These are phyloP conservation scores for Drosophila baimaii DNA, from an alignment of 1,140 invertebrate species.

Conservation along the genomic window DNA sequence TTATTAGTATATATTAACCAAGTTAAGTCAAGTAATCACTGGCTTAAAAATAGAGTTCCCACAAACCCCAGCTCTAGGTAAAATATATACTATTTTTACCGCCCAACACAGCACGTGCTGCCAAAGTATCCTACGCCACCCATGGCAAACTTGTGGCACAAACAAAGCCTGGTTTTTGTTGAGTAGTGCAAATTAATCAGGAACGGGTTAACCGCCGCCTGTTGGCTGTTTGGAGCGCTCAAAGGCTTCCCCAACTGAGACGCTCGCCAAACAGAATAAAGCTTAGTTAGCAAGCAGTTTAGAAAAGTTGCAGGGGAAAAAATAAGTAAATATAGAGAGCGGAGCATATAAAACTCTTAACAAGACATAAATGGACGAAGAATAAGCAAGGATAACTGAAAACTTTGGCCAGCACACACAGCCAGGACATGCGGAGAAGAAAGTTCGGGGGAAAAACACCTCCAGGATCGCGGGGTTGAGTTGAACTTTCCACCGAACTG, in stretches of 20 bases:
- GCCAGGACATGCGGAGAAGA: constrained; percentile 21
- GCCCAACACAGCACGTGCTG: constrained; percentile 3
- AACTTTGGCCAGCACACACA: constrained; percentile 20
- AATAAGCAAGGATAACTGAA: constrained; percentile 55
- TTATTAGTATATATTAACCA: background rate
- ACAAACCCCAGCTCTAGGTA: background rate
- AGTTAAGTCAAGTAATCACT: background rate
- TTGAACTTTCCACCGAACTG: constrained; percentile 67
- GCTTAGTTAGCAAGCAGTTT: constrained; percentile 71
- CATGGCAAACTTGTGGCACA: background rate
- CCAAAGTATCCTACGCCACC: constrained; percentile 2
- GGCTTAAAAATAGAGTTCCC: background rate
- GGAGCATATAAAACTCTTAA: constrained; percentile 79
- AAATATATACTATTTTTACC: constrained; percentile 11
- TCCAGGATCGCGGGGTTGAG: constrained; percentile 50
- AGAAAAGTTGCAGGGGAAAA: constrained; percentile 56
- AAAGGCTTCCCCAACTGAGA: constrained; percentile 39
- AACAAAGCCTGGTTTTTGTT: constrained; percentile 20
- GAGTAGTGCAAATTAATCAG: constrained; percentile 61
- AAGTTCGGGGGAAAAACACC: constrained; percentile 69
- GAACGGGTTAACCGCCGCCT: constrained; percentile 31
- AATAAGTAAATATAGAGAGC: constrained; percentile 73
- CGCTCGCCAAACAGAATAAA: constrained; percentile 42
- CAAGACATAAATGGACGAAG: constrained; percentile 79
- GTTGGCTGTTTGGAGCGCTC: constrained; percentile 17